phyloP scores from a whole-genome alignment of 2,888 invertebrate species.

The Hirtodrosophila histrioides region DNA sequence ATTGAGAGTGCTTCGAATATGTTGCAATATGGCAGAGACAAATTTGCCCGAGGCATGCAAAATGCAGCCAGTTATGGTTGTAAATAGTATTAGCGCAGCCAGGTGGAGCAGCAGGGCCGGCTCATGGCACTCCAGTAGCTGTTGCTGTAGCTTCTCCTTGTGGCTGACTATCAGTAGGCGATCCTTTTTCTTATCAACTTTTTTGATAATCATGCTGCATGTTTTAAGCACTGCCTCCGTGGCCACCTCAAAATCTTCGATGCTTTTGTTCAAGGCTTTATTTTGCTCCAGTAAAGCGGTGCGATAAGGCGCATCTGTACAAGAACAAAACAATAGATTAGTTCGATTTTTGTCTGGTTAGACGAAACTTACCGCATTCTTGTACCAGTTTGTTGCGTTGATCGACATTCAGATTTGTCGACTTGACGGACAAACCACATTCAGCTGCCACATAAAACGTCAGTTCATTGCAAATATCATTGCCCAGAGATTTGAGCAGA shows the following conservation, averaged over 20 bases:
- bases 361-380: slow-evolving; percentile 84
- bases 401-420: slow-evolving; percentile 86
- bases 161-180: slow-evolving; percentile 91
- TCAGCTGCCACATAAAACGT: slow-evolving; percentile 92
- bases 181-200: slow-evolving; percentile 95
- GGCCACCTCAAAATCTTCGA: slow-evolving; percentile 92
- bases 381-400: slow-evolving; percentile 89
- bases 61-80: slow-evolving; percentile 91
- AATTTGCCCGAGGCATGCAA: slow-evolving; percentile 97
- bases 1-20: slow-evolving; percentile 89
- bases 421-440: slow-evolving; percentile 87
- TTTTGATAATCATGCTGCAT: slow-evolving; percentile 92
- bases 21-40: slow-evolving; percentile 91
- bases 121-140: slow-evolving; percentile 90
- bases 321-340: neutral
- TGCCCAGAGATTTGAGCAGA: slow-evolving; percentile 92
- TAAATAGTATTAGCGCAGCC: slow-evolving; percentile 91
- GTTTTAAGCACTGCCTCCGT: slow-evolving; percentile 89
- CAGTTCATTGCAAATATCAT: slow-evolving; percentile 92
- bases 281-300: slow-evolving; percentile 88
- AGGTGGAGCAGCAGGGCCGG: slow-evolving; percentile 92
- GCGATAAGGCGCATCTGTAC: slow-evolving; percentile 88
- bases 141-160: slow-evolving; percentile 91
- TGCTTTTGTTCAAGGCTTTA: slow-evolving; percentile 88
- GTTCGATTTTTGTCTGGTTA: neutral